Conservation (phyloP, 1,140 invertebrate species). For the Ectropis grisescens region DNA sequence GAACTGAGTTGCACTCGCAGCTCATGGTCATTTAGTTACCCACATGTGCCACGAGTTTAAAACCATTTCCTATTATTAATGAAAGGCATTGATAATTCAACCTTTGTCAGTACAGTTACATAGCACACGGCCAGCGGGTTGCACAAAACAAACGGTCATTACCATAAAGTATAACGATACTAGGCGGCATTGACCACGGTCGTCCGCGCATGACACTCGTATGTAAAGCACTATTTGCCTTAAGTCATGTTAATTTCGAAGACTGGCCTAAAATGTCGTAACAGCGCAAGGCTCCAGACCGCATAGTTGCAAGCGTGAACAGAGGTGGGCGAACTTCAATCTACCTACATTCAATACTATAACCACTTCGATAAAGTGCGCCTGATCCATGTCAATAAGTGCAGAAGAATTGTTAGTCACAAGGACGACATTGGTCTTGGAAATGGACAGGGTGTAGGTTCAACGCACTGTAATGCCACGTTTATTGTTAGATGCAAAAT, state of each 20-base stretch:
- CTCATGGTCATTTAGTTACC: too few relatives aligned
- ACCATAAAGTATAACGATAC: conserved; percentile 28
- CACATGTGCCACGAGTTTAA: conserved; percentile 1
- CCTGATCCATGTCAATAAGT: conserved; percentile 16
- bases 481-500: not conserved
- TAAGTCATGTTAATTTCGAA: conserved; percentile 34
- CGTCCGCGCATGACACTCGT: conserved; percentile 12
- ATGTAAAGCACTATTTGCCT: conserved; percentile 15
- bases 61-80: conserved; percentile 13
- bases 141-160: conserved; percentile 26
- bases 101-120: conserved; percentile 15
- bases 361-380: conserved; percentile 9
- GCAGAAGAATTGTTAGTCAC: conserved; percentile 61
- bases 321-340: conserved; percentile 17
- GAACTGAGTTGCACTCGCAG: too few relatives aligned
- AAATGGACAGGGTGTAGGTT: conserved; percentile 26
- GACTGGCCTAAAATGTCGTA: conserved; percentile 21
- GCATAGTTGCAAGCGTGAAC: conserved; percentile 19
- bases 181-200: conserved; percentile 35
- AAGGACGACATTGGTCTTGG: conserved; percentile 35
- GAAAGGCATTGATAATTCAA: conserved; percentile 18
- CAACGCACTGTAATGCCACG: conserved; percentile 9
- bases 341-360: conserved; percentile 10
- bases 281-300: conserved; percentile 23
- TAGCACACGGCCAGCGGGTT: conserved; percentile 7